These are phyloP conservation scores for Piprites chloris DNA, from an alignment of 2,113 vertebrate genomes.

Conservation along the genomic window DNA sequence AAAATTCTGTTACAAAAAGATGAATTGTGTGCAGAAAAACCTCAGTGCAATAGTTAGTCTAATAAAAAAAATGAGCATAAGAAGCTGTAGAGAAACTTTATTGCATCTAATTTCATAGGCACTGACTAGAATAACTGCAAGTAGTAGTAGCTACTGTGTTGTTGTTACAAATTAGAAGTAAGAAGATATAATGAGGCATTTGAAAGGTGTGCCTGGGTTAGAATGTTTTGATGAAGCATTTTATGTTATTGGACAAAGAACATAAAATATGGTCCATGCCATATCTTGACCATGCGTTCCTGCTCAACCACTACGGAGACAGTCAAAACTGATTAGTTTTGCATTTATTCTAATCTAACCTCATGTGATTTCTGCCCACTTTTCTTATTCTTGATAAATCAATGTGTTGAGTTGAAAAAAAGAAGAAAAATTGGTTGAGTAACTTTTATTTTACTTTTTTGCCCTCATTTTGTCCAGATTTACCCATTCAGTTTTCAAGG, in stretches of 20 bases:
- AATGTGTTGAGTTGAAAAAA: neutral
- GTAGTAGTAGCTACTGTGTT: neutral
- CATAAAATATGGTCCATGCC: too few relatives aligned
- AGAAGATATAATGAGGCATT: neutral
- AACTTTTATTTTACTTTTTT: neutral
- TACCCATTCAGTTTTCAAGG: neutral
- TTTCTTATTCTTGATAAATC: neutral
- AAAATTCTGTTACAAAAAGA: neutral
- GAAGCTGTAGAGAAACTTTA: neutral
- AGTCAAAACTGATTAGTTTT: neutral
- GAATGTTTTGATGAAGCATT: neutral
- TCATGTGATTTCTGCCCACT: neutral
- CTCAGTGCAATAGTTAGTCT: neutral
- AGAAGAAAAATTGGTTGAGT: neutral
- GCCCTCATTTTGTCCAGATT: neutral
- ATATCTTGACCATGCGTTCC: neutral
- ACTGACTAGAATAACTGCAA: neutral
- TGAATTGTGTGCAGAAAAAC: neutral
- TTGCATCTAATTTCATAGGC: neutral
- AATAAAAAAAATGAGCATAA: neutral
- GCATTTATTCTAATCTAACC: neutral
- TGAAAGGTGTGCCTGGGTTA: neutral
- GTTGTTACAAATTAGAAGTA: neutral
- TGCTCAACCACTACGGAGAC: neutral
- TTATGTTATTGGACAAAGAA: neutral